Conservation (phyloP, 2,113 vertebrate species). For the sheep (Ovis aries) region ARS-UI_Ramb_v3.0 NC_056055.1:234638001-234638500, state of each 20-base stretch:
- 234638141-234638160: not conserved
- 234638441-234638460: not conserved
- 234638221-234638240: not conserved
- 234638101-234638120: not conserved
- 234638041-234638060: not conserved
- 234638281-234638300: not conserved
- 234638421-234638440: not conserved
- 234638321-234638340: slow-evolving; percentile 17
- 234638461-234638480: not conserved
- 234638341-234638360: not conserved
- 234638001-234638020: not conserved
- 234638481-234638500: not conserved
- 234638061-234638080: not conserved
- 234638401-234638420: not conserved
- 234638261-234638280: not conserved
- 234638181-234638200: rapidly evolving
- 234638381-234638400: not conserved
- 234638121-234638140: not conserved
- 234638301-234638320: not conserved
- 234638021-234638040: too few species aligned
- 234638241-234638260: not conserved
- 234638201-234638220: not conserved
- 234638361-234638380: not conserved
- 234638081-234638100: not conserved
- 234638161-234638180: too few species aligned